These are phyloP conservation scores for Xestia sexstrigata DNA, from an alignment of 2,888 invertebrate genomes.

Conservation along the genomic window DNA sequence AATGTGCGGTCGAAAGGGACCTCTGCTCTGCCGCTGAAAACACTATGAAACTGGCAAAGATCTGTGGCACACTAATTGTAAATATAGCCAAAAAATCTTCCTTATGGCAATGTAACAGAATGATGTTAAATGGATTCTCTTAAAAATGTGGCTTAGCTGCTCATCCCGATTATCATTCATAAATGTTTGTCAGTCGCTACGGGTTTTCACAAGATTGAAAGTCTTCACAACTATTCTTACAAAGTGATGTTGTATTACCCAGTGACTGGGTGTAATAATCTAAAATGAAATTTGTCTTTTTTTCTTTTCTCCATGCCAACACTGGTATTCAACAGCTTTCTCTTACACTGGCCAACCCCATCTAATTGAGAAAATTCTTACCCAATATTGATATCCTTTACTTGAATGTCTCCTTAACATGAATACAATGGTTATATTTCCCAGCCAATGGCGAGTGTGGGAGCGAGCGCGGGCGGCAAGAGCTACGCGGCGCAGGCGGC, in stretches of 20 bases:
- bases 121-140: background rate
- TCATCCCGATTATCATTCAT: background rate
- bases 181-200: background rate
- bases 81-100: background rate
- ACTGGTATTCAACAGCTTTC: background rate
- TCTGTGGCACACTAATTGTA: background rate
- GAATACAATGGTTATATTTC: background rate
- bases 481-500: constrained; percentile 86
- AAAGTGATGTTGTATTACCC: background rate
- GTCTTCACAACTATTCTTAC: no score
- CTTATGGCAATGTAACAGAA: background rate
- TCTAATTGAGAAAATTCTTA: background rate
- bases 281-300: background rate
- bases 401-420: background rate
- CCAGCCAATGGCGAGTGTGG: constrained; percentile 56
- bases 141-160: background rate
- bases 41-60: background rate
- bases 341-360: background rate
- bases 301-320: background rate
- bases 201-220: background rate
- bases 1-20: background rate
- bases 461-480: constrained; percentile 74
- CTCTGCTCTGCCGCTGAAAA: background rate
- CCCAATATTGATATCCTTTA: background rate
- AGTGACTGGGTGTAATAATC: background rate